Evolutionary conservation across 2,797 vertebrate species (phyloP), one percentile per base, ranked within the genome.

Genomic region (Tympanoctomys barrerae): DNA sequence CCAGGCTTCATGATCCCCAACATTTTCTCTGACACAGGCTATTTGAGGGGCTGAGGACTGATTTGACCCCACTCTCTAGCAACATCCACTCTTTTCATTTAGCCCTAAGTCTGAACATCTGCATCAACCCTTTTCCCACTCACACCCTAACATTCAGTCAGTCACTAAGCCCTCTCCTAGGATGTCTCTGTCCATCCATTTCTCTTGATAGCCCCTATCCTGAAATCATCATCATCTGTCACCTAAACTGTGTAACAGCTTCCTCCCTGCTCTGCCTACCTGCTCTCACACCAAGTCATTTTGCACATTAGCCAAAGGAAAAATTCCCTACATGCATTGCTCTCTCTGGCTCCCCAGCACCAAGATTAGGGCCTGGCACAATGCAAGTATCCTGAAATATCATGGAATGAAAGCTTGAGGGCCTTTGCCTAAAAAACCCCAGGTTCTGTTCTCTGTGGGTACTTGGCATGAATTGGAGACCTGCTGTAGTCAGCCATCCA

Each of bases 381-480:
- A 5, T 59, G 7, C 18, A 90, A 70, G 84, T n/a, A 79, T 52
- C 77, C 61, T 46, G 5, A 36, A 87, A 22, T 85, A 70, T 66
- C 59, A 22, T 79, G 85, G 49, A 61, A 77, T 59, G 39, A 91
- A 66, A 31, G 84, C 54, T 94, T 95, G n/a, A 54, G 54, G 68
- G 49, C 26, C 77, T 36, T 83, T 81, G n/a, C 49, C 95, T 78
- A 49, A 94, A 95, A 66, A 4, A 5, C 1, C 33, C 26, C 62
- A 87, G 54, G 75, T 87, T 96, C 92, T 94, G 28, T 91, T 71
- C 31, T 16, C 70, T 70, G 7, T 9, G 7, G 77, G 46, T 95
- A 66, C 68, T 89, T 88, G 88, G 57, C 31, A 19, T 70, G 66
- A 66, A 26, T 66, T 57, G 31, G 75, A 92, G 83, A n/a, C 13